Base-by-base conservation (phyloP, 2,797 vertebrate species). In the Crenuchus spilurus region DNA sequence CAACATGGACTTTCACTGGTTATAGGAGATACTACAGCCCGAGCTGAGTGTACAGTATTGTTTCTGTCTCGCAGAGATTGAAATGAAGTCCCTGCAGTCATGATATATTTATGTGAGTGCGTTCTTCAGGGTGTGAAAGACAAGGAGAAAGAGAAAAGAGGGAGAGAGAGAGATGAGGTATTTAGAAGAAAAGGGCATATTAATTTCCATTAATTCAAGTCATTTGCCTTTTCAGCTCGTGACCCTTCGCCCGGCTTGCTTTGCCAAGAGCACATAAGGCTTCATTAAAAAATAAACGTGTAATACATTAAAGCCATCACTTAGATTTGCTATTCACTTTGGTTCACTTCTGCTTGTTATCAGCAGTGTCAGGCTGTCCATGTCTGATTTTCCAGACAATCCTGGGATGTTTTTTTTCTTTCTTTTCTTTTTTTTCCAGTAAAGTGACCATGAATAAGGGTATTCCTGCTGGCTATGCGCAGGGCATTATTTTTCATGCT, bases 281-380 rank as follows among this genome's bases (percentile, higher is more conserved):
- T 71, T 65, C 44, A 71, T 76, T 76, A 60, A 72, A 72, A 71
- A 52, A 72, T 71, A 76, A 76, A 76, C 37, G 52, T 72, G 60
- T 76, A 60, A 71, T 65, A 76, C 51, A 76, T 71, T 49, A 76
- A 71, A 76, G 68, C 37, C 42, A 7, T 14, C 14, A n/a, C 42
- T 58, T 33, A 24, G 52, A 71, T 72, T 71, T 76, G 26, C n/a
- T 58, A 71, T 76, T 76, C 75, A 76, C 75, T 72, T 76, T 76
- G 54, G 31, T 24, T 18, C 4, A 4, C 61, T 42, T 41, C 52
- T 18, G 61, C 41, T 66, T 64, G 61, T 71, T 72, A 71, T 65
- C 52, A 24, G 10, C 61, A 16, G 18, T 58, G 31, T 13, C 26
- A 60, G 20, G 28, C 62, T 48, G 55, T 54, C 28, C 22, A 16